Evolutionary conservation across 2,113 vertebrate species (phyloP), one percentile per base, ranked within the genome.

Genomic region (Rhea pennata): DNA sequence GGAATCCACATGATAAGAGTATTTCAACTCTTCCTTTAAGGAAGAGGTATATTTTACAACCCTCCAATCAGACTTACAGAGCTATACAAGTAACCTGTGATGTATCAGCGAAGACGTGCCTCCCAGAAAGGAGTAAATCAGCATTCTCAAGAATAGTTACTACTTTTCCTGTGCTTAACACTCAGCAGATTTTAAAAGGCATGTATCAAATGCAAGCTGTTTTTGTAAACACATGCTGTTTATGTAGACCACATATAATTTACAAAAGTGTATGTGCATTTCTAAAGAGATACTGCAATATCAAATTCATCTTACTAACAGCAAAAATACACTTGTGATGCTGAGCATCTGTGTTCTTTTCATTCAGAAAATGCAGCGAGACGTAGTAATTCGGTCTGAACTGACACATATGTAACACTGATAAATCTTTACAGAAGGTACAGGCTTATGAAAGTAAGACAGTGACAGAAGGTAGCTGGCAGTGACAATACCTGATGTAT

Each of bases 1-100:
- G 36, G 9, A 42, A n/a, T 17, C 33, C 51, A 77, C 16, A 22
- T 1, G 15, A 70, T 31, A 1, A 1, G 1, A n/a, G 46, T 48
- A 15, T 12, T 27, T 65, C 39, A 88, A 48, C 9, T 12, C 27
- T 26, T 59, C 16, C 67, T 83, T 50, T 51, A 44, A 92, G 48
- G 58, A 88, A 61, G 33, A 2, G 14, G 48, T 31, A 27, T 53
- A 39, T 62, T 74, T 58, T 80, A 46, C 46, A 80, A 5, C 54
- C 69, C 20, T 33, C 58, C 23, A 54, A 3, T 24, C 29, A 23
- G 27, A 85, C 40, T 65, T 46, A 72, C 6, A 72, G 62, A 76
- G 27, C 23, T 23, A 29, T 1, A 48, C 29, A 39, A 53, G 21
- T 4, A 29, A 42, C 53, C 88, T 77, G 2, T 72, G 12, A 83